Base-by-base conservation (phyloP, 2,797 vertebrate genomes). In the Gallinago nigripennis region DNA sequence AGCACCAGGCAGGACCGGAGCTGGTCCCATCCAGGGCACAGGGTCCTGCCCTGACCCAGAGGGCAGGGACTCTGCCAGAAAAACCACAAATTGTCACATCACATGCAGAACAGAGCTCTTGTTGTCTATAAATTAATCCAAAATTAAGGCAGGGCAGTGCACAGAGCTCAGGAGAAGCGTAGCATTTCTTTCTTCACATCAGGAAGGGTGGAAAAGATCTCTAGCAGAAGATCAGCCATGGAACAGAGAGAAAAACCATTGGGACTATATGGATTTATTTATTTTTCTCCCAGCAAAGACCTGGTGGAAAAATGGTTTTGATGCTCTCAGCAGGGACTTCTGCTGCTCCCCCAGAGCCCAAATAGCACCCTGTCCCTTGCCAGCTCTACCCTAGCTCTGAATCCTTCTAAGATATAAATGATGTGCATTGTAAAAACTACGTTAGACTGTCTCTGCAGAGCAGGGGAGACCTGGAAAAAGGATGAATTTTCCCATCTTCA, bases 1-100 rank as follows among this genome's bases (percentile, higher is more conserved):
- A 0, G 17, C 5, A 0, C 27, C 77, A 31, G n/a, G 77, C 57
- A 54, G 46, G 57, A 25, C 1, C 1, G 13, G 35, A 14, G 15
- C 11, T 30, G 64, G 43, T 58, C 18, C 3, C 8, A 2, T 9
- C 73, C 30, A 9, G 53, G 53, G 24, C 53, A 58, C 2, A 1
- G 33, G 51, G 27, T 6, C 41, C n/a, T 2, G 1, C 31, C 19
- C n/a, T 25, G 18, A 30, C 39, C 76, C 63, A 31, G 50, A 35
- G n/a, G 50, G 50, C 39, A 64, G 24, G 46, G n/a, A 17, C 28
- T 20, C 20, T 9, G n/a, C 21, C 41, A 70, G 45, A 54, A 69
- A 69, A 69, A 50, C 30, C 30, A 50, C 45, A 60, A 12, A 41
- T 9, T 45, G 11, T 23, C 43, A 7, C 23, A 27, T n/a, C 33